Evolutionary conservation across 2,113 vertebrate species (phyloP).

Genomic region (Pedetes capensis): DNA sequence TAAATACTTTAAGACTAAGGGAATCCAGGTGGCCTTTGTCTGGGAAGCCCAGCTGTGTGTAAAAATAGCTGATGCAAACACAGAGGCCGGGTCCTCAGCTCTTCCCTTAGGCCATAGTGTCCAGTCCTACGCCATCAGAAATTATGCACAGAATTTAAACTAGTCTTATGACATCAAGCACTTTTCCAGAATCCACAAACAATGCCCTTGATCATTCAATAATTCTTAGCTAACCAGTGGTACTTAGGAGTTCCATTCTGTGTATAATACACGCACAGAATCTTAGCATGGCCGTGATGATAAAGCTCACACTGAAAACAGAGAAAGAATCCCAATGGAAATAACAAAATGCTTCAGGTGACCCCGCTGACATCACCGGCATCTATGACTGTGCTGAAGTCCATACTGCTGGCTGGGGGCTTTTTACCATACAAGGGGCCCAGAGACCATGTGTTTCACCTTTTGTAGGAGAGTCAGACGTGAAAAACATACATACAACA

Average conservation of each 20-base stretch:
- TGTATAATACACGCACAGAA: background rate
- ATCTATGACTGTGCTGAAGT: background rate
- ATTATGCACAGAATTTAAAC: background rate
- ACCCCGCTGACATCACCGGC: background rate
- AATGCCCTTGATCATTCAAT: background rate
- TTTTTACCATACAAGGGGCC: background rate
- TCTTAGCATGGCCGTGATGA: background rate
- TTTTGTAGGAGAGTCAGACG: background rate
- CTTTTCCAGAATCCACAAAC: background rate
- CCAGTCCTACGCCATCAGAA: background rate
- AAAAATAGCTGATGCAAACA: background rate
- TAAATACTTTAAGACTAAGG: conserved; percentile 30
- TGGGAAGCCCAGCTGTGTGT: background rate
- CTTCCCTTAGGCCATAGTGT: background rate
- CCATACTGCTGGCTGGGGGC: background rate
- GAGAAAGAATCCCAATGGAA: background rate
- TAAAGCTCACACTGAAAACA: background rate
- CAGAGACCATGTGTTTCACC: background rate
- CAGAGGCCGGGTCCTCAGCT: background rate
- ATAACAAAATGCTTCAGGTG: background rate
- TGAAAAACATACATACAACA: background rate
- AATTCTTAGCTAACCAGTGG: background rate
- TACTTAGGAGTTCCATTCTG: background rate
- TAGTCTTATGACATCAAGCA: background rate
- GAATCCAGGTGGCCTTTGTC: conserved; percentile 45